Conservation (phyloP, 2,113 vertebrate species). For the Syngnathus scovelli region DNA sequence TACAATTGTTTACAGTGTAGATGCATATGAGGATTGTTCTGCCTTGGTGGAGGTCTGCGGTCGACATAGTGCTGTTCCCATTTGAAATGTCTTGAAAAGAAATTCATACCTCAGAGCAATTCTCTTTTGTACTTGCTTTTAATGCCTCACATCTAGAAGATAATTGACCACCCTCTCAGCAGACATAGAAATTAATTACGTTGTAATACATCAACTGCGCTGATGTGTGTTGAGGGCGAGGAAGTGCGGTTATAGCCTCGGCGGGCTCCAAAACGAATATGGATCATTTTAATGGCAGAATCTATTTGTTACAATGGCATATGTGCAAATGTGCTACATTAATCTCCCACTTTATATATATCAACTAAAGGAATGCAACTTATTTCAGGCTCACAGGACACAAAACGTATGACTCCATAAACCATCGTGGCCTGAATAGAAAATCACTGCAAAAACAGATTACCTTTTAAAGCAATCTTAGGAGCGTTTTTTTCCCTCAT, state of each 20-base stretch:
- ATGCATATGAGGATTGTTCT: neutral
- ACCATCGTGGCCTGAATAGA: conserved; percentile 7
- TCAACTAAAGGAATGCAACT: conserved; percentile 21
- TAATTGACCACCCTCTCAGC: conserved; percentile 58
- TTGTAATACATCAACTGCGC: conserved; percentile 53
- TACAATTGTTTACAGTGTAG: neutral
- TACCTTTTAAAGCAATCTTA: conserved; percentile 10
- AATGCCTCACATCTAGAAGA: conserved; percentile 49
- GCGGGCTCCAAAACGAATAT: conserved; percentile 27
- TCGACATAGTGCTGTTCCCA: neutral
- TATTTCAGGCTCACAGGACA: conserved; percentile 27
- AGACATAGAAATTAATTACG: conserved; percentile 60
- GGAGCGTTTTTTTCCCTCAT: neutral
- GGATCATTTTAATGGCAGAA: conserved; percentile 23
- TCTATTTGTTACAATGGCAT: conserved; percentile 22
- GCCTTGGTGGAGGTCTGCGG: neutral
- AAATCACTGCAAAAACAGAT: neutral
- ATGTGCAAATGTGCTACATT: conserved; percentile 31
- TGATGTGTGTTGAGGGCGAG: conserved; percentile 35
- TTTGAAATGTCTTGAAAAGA: conserved; percentile 35
- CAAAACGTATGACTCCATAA: conserved; percentile 25
- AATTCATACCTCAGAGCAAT: conserved; percentile 51
- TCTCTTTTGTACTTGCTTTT: conserved; percentile 46
- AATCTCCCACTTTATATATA: conserved; percentile 30
- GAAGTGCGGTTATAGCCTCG: conserved; percentile 41